These are phyloP conservation scores for Carassius carassius DNA, from an alignment of 2,113 vertebrate genomes.

Conservation along the genomic window DNA sequence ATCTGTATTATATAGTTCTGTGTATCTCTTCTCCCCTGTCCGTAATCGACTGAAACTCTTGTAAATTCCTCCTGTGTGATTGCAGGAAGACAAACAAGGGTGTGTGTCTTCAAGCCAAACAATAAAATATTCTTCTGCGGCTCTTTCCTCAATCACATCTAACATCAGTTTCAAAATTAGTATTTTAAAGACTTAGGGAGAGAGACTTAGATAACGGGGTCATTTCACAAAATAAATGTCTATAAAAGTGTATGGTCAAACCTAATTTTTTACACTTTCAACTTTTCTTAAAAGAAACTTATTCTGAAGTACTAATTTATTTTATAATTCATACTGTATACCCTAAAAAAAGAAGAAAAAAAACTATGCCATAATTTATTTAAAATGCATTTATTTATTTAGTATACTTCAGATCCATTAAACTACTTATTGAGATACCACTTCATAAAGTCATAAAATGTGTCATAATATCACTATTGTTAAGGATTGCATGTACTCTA, in stretches of 20 bases:
- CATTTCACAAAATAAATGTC: no score
- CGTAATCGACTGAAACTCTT: slow-evolving; percentile 50
- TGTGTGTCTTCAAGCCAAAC: slow-evolving; percentile 39
- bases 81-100: slow-evolving; percentile 48
- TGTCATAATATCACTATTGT: no score
- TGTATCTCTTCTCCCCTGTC: slow-evolving; percentile 37
- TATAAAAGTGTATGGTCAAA: neutral
- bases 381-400: no score
- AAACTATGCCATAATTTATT: neutral
- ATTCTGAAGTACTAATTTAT: no score
- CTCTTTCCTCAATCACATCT: neutral
- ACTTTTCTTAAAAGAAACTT: no score
- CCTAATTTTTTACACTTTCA: no score
- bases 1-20: slow-evolving; percentile 32
- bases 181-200: neutral
- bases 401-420: no score
- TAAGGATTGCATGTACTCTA: no score
- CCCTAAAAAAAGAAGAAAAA: no score
- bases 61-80: slow-evolving; percentile 51
- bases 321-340: no score
- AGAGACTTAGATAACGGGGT: neutral
- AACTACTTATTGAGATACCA: no score
- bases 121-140: slow-evolving; percentile 27
- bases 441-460: no score
- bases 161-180: neutral